Base-by-base conservation (phyloP, 2,888 invertebrate species). In the Chaetogeoica ovagalla region DNA sequence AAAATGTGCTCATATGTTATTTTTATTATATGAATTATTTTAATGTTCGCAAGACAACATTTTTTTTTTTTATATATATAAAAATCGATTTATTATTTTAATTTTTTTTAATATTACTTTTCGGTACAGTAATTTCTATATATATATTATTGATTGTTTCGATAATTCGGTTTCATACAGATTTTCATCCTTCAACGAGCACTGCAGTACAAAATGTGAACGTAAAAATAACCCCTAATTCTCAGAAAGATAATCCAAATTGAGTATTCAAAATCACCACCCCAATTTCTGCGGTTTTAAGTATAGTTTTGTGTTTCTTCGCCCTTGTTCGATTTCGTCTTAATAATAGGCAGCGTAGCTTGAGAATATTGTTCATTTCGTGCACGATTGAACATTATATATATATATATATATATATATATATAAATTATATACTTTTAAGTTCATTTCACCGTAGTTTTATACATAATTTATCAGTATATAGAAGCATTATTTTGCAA, bases 201-300 rank as follows among this genome's bases (percentile, higher is more conserved):
- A 48, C 23, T 15, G 48, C 48, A 13, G 13, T 13, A 13, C 13
- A 48, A 9, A 66, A 43, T 23, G 21, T 15, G 13, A 39, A 59
- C 21, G 59, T 59, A 59, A 21, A 71, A 39, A 59, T 59, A 71
- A 71, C 59, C 71, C 23, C 48, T 15, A 11, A 48, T 48, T 48
- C 48, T 15, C 48, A 48, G 1, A 71, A 43, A 43, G n/a, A 59
- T 71, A 71, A 71, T 71, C 71, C 39, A 59, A 59, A 71, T 71
- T 59, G 59, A 71, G 71, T 71, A 71, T 71, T 71, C 71, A 23
- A 39, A 71, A 71, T 39, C 71, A 43, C 21, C 59, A 71, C 71
- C 39, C 71, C 59, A 21, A 59, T 59, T 21, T 21, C 21, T 48
- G 48, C 48, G 19, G 39, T 59, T 71, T 39, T 9, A 71, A 71